Base-by-base conservation (phyloP, 2,888 invertebrate genomes). In the Argynnis bischoffii region DNA sequence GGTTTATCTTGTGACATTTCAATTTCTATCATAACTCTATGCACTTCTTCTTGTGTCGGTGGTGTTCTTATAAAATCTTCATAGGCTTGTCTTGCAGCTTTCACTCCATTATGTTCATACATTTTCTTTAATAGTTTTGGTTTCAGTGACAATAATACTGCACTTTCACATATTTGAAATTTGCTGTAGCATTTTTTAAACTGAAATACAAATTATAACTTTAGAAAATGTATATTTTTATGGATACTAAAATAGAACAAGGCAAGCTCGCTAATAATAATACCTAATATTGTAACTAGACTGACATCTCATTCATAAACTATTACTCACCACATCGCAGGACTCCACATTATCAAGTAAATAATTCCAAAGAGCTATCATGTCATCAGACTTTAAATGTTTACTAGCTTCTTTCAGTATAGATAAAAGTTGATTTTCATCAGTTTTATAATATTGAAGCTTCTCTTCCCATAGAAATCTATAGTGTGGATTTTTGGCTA, bases 111-210 rank as follows among this genome's bases (percentile, higher is more conserved):
- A 18, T 83, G 75, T 53, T 88, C 79, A 81, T 89, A 89, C 76
- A 88, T 86, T 94, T 95, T 95, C 77, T 94, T 92, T 0, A 96
- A 83, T 66, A 95, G 94, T 75, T 92, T 91, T 0, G 95, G 94
- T 83, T 95, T 95, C 31, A 95, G 85, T 35, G 90, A 84, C 69
- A 92, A 81, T 2, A 94, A 78, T 55, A 94, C 85, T 68, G 82
- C 83, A 76, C 87, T 86, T 71, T 94, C 92, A 77, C 93, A 93
- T 72, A 85, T 89, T 67, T 94, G 82, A 67, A 90, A 87, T 72
- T 85, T 89, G 64, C 83, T 83, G 71, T 85, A 82, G 48, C 91
- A 78, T 60, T 78, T 84, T 60, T 87, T 87, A 1, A 93, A 69
- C 93, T 93, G 82, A 61, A 54, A 14, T 26, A 55, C 14, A 63